phyloP scores from a whole-genome alignment of 2,888 invertebrate genomes.

The Eilema griseolum region DNA sequence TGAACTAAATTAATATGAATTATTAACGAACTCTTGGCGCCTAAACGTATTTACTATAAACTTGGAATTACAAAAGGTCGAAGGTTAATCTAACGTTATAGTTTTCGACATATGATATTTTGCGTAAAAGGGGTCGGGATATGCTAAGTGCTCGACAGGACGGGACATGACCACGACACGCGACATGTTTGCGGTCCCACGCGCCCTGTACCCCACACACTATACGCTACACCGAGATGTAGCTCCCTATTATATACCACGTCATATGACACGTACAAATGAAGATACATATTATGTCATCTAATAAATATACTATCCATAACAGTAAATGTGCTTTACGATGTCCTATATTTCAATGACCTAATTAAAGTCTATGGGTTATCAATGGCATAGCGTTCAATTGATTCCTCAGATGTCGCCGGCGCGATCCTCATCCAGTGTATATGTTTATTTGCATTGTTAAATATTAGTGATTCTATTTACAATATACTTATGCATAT shows the following conservation, averaged over 20 bases:
- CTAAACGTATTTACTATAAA: slow-evolving; percentile 31
- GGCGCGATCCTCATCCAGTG: no score
- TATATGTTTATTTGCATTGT: no score
- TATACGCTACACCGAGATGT: slow-evolving; percentile 27
- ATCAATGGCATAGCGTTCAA: no score
- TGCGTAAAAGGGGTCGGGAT: slow-evolving; percentile 55
- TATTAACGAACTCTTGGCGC: slow-evolving; percentile 28
- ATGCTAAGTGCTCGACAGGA: slow-evolving; percentile 53
- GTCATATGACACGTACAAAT: slow-evolving; percentile 27
- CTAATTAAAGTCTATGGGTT: no score
- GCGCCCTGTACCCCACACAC: slow-evolving; percentile 40
- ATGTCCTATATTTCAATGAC: no score
- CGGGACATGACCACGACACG: slow-evolving; percentile 51
- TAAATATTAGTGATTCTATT: no score
- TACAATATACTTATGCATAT: no score
- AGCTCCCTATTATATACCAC: slow-evolving; percentile 18
- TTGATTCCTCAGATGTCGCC: no score
- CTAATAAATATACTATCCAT: slow-evolving; percentile 1
- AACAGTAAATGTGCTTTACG: no score
- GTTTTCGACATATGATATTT: slow-evolving; percentile 55
- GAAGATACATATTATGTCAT: slow-evolving; percentile 11
- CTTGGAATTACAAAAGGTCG: slow-evolving; percentile 28
- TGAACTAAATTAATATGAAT: slow-evolving; percentile 25
- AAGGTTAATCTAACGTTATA: slow-evolving; percentile 30
- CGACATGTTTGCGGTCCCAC: slow-evolving; percentile 61